Evolutionary conservation across 2,888 invertebrate species (phyloP), one percentile per base, ranked within the genome.

Genomic region (Epirrhoe alternata): DNA sequence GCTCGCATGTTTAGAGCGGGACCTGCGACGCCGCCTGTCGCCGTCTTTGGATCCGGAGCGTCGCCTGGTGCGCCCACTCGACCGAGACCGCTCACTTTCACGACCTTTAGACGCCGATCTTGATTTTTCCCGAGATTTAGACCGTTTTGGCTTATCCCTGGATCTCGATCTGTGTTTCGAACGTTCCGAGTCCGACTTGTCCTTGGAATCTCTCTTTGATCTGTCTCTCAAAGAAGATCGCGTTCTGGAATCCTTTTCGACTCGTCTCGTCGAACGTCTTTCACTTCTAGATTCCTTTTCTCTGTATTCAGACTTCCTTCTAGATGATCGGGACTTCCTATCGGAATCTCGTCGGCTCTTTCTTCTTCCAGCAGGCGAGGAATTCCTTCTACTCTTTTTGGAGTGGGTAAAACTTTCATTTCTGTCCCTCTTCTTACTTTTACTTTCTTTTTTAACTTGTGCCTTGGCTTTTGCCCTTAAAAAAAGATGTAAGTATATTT

Each of bases 241-340:
- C 1, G 78, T 75, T 61, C 84, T 77, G 33, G 81, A 76, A 63
- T 83, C 86, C 61, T 83, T 88, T 1, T 86, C 85, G 0, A 87
- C 80, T 24, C 85, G 82, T 6, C 90, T 84, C 0, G 84, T 83
- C 0, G 87, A 85, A 55, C 86, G 77, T 42, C 84, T 81, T 45
- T 75, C 80, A n/a, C 77, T 77, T 59, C 67, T 77, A 4, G 77
- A 72, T 7, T 77, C 86, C 69, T 83, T 86, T 50, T 87, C 87
- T 55, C 85, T 86, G 5, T 82, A 71, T 6, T 85, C 86, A 0
- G 89, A 88, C 64, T 80, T 84, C 74, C 85, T 83, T 71, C 84
- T 82, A 0, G 90, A 88, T 0, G 88, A 86, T 38, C 86, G 77
- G 0, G 91, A 89, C 75, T 86, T 88, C 63, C 81, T 83, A 12